Evolutionary conservation across 1,140 invertebrate species (phyloP).

Genomic region (Drosophila littoralis): DNA sequence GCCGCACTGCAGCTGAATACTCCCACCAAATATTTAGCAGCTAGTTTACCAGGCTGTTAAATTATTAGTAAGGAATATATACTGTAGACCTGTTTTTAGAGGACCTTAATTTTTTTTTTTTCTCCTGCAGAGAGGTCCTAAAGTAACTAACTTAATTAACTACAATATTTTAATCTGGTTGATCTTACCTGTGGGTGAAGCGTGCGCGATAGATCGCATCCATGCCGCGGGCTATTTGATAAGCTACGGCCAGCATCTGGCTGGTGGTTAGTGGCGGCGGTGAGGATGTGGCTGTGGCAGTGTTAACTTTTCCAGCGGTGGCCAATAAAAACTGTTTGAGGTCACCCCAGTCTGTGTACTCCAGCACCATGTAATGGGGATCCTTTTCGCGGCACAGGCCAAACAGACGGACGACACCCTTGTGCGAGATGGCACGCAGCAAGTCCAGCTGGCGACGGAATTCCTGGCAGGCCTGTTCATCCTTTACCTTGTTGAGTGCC

Average conservation of each 20-base stretch:
- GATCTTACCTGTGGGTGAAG: constrained; percentile 77
- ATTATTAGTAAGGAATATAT: too few species aligned
- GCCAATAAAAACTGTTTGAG: constrained; percentile 96
- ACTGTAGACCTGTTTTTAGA: not conserved
- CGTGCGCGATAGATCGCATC: constrained; percentile 88
- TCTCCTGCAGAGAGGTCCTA: too few species aligned
- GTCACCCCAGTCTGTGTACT: constrained; percentile 98
- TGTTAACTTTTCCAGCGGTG: constrained; percentile 85
- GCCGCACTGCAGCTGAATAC: too few species aligned
- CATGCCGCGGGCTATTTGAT: constrained; percentile 93
- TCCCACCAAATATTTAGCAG: too few species aligned
- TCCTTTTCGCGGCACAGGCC: constrained; percentile 93
- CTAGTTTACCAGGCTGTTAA: too few species aligned
- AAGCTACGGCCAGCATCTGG: constrained; percentile 90
- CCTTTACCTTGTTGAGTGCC: constrained; percentile 86
- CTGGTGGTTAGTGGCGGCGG: constrained; percentile 88
- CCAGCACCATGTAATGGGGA: constrained; percentile 94
- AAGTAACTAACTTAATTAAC: too few species aligned
- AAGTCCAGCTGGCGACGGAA: constrained; percentile 95
- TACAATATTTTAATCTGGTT: too few species aligned
- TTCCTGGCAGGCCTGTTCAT: constrained; percentile 91
- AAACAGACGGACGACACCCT: constrained; percentile 91
- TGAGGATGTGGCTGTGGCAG: constrained; percentile 71
- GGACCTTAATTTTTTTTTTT: too few species aligned
- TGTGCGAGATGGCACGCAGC: constrained; percentile 91